Evolutionary conservation across 2,888 invertebrate species (phyloP).

Genomic region (Lochmaea crataegi): DNA sequence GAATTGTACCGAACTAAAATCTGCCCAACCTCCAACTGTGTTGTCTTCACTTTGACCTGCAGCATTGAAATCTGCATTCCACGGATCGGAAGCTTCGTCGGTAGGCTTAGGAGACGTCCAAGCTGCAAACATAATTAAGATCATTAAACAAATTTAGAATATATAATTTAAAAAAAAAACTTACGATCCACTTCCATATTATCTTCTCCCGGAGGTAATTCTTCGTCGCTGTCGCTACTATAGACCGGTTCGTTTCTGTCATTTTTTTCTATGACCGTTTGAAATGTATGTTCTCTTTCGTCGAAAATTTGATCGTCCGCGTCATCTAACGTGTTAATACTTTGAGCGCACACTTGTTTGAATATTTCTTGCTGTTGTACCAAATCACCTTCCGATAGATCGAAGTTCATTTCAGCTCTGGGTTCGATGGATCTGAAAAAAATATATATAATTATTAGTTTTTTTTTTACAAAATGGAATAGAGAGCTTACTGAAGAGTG

Average conservation of each 20-base stretch:
- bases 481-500: slow-evolving; percentile 66
- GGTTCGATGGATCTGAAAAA: slow-evolving; percentile 58
- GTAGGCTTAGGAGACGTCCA: slow-evolving; percentile 58
- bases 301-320: slow-evolving; percentile 66
- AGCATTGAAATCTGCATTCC: slow-evolving; percentile 48
- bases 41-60: slow-evolving; percentile 29
- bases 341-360: slow-evolving; percentile 69
- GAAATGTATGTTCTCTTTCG: slow-evolving; percentile 66
- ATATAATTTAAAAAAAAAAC: slow-evolving; percentile 48
- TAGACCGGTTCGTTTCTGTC: slow-evolving; percentile 62
- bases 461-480: background rate
- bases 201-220: slow-evolving; percentile 63
- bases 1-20: slow-evolving; percentile 62
- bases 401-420: slow-evolving; percentile 63
- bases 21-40: slow-evolving; percentile 62
- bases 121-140: slow-evolving; percentile 48
- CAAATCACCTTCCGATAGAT: slow-evolving; percentile 66
- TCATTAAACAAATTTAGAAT: background rate
- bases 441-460: too few relatives aligned
- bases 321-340: slow-evolving; percentile 61
- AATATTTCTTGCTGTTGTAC: slow-evolving; percentile 70
- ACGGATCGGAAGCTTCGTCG: slow-evolving; percentile 53
- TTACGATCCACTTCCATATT: slow-evolving; percentile 66
- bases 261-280: slow-evolving; percentile 66
- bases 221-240: slow-evolving; percentile 67